Percentiles rank a stretch among this genome's conserved stretches.
These are phyloP conservation scores for Agonum fuliginosum DNA, from an alignment of 2,888 invertebrate species.

Conservation along the genomic window DNA sequence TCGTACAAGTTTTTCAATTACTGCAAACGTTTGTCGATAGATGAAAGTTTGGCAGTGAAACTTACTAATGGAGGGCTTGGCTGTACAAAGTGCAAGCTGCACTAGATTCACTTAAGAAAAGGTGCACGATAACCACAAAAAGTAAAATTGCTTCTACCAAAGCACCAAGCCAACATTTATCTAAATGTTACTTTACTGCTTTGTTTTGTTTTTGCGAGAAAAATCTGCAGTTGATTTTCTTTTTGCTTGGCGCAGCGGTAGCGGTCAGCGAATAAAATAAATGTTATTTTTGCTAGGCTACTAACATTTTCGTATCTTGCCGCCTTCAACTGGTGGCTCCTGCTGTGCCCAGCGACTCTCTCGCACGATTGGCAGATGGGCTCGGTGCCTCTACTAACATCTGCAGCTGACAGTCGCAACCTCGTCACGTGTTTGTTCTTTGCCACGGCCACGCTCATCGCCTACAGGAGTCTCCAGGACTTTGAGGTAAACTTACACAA, in stretches of 20 bases:
- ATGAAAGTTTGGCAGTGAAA: conserved; percentile 56
- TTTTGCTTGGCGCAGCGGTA: neutral
- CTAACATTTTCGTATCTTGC: conserved; percentile 89
- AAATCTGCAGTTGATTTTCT: neutral
- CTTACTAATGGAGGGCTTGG: conserved; percentile 46
- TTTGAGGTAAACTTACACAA: too few species aligned
- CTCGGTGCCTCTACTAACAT: conserved; percentile 86
- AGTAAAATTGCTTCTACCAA: conserved; percentile 17
- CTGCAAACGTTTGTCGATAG: conserved; percentile 54
- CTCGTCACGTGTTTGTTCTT: conserved; percentile 82
- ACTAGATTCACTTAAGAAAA: conserved; percentile 38
- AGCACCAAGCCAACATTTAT: neutral
- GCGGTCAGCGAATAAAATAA: neutral
- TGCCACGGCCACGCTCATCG: conserved; percentile 77
- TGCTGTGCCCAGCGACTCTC: conserved; percentile 85
- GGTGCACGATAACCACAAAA: conserved; percentile 10
- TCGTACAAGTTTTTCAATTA: conserved; percentile 56
- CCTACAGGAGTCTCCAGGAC: conserved; percentile 79
- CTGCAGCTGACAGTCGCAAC: conserved; percentile 83
- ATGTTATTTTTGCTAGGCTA: conserved; percentile 76
- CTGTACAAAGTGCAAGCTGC: conserved; percentile 41
- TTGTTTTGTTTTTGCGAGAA: neutral
- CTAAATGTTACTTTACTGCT: neutral
- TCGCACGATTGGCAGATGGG: conserved; percentile 96
- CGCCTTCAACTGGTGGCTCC: conserved; percentile 88